Conservation (phyloP, 2,797 vertebrate genomes). For the Oceanodroma leucorhoa region DNA sequence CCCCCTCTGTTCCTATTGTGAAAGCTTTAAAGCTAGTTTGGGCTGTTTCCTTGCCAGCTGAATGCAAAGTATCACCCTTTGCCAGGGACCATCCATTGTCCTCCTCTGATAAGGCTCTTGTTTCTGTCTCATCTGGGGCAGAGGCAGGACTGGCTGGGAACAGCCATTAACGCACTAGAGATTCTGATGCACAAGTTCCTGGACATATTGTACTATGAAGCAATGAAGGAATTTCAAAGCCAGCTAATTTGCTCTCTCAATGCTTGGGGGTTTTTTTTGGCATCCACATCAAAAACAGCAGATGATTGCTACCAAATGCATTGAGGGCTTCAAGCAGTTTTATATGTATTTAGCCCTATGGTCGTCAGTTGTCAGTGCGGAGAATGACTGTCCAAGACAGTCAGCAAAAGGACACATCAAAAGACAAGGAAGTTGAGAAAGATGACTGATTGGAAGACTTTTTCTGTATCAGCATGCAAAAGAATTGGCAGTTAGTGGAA, state of each 20-base stretch:
- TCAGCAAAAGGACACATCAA: neutral
- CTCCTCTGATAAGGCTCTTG: neutral
- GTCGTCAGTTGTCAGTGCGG: neutral
- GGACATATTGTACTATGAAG: neutral
- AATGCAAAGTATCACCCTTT: neutral
- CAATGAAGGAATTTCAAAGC: neutral
- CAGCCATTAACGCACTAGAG: neutral
- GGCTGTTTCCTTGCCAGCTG: neutral
- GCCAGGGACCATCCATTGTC: neutral
- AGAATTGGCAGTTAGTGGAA: neutral
- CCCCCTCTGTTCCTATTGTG: neutral
- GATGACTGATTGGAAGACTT: neutral
- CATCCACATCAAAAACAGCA: neutral
- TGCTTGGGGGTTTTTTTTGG: neutral
- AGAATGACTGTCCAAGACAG: neutral
- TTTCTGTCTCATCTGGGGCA: neutral
- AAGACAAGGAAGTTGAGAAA: neutral
- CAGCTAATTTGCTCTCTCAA: neutral
- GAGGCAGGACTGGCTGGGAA: neutral
- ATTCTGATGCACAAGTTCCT: neutral
- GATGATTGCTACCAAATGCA: neutral
- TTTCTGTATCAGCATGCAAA: neutral
- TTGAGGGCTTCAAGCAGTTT: neutral
- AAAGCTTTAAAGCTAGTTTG: neutral
- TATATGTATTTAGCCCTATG: neutral